These are phyloP conservation scores for Nyctibius grandis DNA, from an alignment of 2,797 vertebrate species.

Conservation along the genomic window DNA sequence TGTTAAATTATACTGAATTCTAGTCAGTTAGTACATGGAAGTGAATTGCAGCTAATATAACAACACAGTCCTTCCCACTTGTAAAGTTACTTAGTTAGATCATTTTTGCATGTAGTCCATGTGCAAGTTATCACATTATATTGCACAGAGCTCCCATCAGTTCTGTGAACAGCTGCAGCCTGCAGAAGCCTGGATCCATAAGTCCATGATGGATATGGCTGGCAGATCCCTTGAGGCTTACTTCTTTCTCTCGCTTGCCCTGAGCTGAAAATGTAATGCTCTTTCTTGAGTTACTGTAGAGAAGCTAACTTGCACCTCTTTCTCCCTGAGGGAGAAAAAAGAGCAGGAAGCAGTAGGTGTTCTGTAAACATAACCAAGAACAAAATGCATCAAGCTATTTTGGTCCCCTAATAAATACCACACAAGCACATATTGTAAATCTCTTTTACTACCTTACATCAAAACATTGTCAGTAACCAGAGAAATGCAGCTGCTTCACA, in stretches of 20 bases:
- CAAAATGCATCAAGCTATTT: conserved; percentile 12
- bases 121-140: not conserved
- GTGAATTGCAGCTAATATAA: not conserved
- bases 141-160: not conserved
- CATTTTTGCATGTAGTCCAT: not conserved
- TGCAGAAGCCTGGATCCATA: not conserved
- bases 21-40: not conserved
- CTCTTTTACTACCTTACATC: conserved; percentile 8
- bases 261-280: not conserved
- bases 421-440: not conserved
- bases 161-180: not conserved
- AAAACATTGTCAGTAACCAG: conserved; percentile 9
- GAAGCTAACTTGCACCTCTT: not conserved
- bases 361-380: conserved; percentile 13
- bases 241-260: not conserved
- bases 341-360: conserved; percentile 16
- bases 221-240: not conserved
- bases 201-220: not conserved
- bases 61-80: not conserved
- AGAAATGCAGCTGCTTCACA: conserved; percentile 19
- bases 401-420: not conserved
- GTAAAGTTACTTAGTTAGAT: not conserved
- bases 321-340: not conserved
- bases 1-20: not conserved
- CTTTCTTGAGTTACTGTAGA: not conserved